Base-by-base conservation (phyloP, 1,140 invertebrate species). In the Ladona fulva region DNA sequence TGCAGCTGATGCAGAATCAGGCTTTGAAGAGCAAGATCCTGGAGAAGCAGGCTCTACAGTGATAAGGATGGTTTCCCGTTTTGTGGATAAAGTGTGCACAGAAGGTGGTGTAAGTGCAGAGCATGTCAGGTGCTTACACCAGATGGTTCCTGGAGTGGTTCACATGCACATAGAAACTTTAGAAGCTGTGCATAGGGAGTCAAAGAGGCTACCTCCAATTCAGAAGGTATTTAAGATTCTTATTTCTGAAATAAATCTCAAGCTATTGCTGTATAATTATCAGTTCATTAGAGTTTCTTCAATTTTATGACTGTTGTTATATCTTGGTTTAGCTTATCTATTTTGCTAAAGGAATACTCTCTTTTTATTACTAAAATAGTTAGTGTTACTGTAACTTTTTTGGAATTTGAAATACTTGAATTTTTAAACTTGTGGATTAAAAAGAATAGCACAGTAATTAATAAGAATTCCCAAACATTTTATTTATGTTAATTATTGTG, bases 51-150 rank as follows among this genome's bases (percentile, higher is more conserved):
- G 94, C 6, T 89, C 91, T 0, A 91, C 90, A 44, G 95, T 98
- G 1, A 93, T 96, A 59, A 92, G 94, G 79, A 94, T 96, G 87
- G 95, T 99, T 8, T 95, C 94, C 0, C 88, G 96, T 81, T 99
- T 99, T 86, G 95, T 98, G 24, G 97, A 99, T 85, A 95, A 97
- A 84, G 94, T 97, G 75, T 96, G 95, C 81, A 96, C 92, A 5
- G 95, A 97, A 84, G 95, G 96, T 52, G 93, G 93, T 7, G 96
- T 98, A 1, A 96, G 93, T 11, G 89, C 94, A 11, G 95, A 97
- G 10, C 94, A 95, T 81, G 92, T 97, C 52, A 91, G 95, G 79
- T 92, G 94, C 81, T 86, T 98, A n/a, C 96, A 99, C 86, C 94
- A 96, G 84, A 96, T 96, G 94, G 93, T 99, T 74, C 96, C 97